Base-by-base conservation (phyloP, 2,888 invertebrate genomes). In the Microctonus aethiopoides region DNA sequence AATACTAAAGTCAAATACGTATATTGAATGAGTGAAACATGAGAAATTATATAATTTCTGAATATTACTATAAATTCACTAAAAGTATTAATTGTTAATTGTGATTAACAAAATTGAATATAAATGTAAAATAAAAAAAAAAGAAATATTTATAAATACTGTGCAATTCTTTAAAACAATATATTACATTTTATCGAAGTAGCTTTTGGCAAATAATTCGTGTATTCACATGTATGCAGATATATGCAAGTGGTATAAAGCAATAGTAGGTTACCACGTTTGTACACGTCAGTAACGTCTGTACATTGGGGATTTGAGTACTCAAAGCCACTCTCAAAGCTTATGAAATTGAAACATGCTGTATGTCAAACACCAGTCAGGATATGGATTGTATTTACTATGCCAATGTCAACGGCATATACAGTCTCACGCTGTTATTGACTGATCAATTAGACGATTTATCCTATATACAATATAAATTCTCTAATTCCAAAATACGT, bases 291-390 rank as follows among this genome's bases (percentile, higher is more conserved):
- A 46, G 7, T n/a, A 16, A 5, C 4, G 16, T 20, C 16, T 46
- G 46, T 46, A 46, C 6, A 46, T n/a, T 46, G 46, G n/a, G n/a
- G 7, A 16, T 46, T 46, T 46, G 16, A 46, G 16, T 24, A 34
- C 24, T 34, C 34, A 60, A 34, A 60, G 36, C 36, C 22, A 60
- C 36, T n/a, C 60, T 13, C 13, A 10, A 60, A 51, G 32, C 26
- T 51, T n/a, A 16, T 22, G 34, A 68, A 61, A 29, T 68, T 39
- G 16, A 26, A 16, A 54, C 29, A 46, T 68, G 20, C 62, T 62
- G 1, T 29, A 36, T 32, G 41, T 36, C 56, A n/a, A 29, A 5
- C 29, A 46, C 20, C 29, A 11, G n/a, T 6, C 9, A 56, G 46
- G n/a, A 5, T 46, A 46, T 46, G 46, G 16, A 46, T 46, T 46